These are phyloP conservation scores for Hesperia comma DNA, from an alignment of 2,888 invertebrate genomes.

Conservation along the genomic window DNA sequence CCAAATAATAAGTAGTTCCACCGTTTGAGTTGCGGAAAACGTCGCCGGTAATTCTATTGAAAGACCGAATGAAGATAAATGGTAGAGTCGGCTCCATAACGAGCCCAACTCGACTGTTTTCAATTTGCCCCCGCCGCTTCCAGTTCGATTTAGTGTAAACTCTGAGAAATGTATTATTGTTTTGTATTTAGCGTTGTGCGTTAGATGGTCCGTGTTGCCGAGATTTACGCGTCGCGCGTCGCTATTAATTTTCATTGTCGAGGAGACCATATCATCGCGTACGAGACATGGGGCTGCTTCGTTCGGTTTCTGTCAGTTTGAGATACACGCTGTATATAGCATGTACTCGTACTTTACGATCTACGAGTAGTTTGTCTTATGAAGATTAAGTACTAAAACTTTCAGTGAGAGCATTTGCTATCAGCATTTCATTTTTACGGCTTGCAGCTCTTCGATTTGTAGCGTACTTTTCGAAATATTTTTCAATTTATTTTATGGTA, in stretches of 20 bases:
- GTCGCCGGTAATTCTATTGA: conserved; percentile 79
- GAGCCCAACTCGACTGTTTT: conserved; percentile 80
- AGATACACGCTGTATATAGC: neutral
- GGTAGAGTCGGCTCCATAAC: conserved; percentile 76
- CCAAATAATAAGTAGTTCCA: conserved; percentile 81
- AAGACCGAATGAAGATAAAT: conserved; percentile 82
- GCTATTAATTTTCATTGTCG: conserved; percentile 21
- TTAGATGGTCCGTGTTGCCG: conserved; percentile 39
- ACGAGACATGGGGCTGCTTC: conserved; percentile 4
- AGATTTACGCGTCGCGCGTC: conserved; percentile 1
- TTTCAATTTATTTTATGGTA: neutral
- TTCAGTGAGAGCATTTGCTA: neutral
- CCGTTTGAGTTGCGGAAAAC: conserved; percentile 78
- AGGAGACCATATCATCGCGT: conserved; percentile 17
- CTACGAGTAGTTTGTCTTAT: conserved; percentile 16
- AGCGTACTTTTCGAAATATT: neutral
- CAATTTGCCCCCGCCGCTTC: conserved; percentile 71
- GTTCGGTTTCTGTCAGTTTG: conserved; percentile 4
- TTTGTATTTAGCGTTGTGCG: conserved; percentile 32
- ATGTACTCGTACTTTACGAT: conserved; percentile 17
- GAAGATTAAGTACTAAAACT: conserved; percentile 13
- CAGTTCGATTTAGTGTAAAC: conserved; percentile 72
- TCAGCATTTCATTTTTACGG: neutral
- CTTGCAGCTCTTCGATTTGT: neutral
- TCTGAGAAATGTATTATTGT: conserved; percentile 57